Conservation (phyloP, 30 jellyfish, hydroid and myxozoan genomes). For the Calvadosia cruxmelitensis region DNA sequence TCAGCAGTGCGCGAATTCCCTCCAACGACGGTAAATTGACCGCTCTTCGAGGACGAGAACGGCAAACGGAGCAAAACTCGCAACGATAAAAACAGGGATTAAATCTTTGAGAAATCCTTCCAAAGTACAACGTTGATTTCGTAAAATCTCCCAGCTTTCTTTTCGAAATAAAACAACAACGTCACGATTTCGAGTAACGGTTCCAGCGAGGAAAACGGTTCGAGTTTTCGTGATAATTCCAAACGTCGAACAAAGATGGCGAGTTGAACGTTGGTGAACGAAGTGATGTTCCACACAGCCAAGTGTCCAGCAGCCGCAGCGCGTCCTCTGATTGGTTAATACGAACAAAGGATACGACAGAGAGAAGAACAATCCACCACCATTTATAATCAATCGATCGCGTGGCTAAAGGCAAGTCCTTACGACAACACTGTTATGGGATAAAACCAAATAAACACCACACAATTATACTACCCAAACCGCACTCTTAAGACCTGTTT, state of each 20-base stretch:
- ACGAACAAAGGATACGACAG: not conserved
- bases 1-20: too few species aligned
- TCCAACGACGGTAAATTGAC: too few species aligned
- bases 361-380: not conserved
- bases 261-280: not conserved
- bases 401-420: too few species aligned
- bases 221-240: not conserved
- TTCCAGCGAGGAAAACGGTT: not conserved
- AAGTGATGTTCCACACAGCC: not conserved
- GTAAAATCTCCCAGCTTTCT: not conserved
- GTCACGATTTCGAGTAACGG: not conserved
- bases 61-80: not conserved
- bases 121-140: not conserved
- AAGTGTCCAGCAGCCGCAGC: not conserved
- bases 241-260: conserved; percentile 3
- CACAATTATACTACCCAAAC: too few species aligned
- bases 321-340: not conserved
- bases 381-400: too few species aligned
- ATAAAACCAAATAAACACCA: too few species aligned
- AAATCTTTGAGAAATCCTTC: not conserved
- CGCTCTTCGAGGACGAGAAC: too few species aligned
- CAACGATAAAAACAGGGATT: not conserved
- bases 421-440: too few species aligned
- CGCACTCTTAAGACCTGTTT: too few species aligned
- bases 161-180: not conserved